Evolutionary conservation across 1,140 invertebrate genomes (phyloP).

Genomic region (Drosophila baimaii): DNA sequence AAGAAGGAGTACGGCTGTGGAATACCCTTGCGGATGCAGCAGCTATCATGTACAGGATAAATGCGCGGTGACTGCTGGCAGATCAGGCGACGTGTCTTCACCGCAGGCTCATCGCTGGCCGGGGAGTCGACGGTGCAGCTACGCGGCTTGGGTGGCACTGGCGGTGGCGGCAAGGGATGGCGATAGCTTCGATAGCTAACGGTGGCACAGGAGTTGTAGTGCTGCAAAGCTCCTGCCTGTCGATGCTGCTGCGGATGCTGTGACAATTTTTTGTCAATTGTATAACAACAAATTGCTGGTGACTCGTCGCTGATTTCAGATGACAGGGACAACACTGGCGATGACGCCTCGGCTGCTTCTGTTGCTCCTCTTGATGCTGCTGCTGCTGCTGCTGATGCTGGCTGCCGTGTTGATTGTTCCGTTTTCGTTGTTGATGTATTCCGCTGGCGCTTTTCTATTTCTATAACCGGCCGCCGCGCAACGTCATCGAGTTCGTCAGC

Average conservation of each 20-base stretch:
- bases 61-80: constrained; percentile 10
- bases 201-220: constrained; percentile 51
- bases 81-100: constrained; percentile 61
- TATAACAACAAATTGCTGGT: constrained; percentile 80
- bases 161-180: constrained; percentile 51
- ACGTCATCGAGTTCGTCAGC: constrained; percentile 70
- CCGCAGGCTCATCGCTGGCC: constrained; percentile 45
- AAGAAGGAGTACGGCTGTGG: constrained; percentile 19
- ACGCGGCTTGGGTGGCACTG: constrained; percentile 67
- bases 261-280: constrained; percentile 68
- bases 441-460: constrained; percentile 75
- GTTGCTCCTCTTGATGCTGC: constrained; percentile 30
- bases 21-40: constrained; percentile 41
- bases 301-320: constrained; percentile 66
- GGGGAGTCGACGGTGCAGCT: constrained; percentile 28
- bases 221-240: constrained; percentile 28
- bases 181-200: constrained; percentile 51
- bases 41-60: constrained; percentile 35
- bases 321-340: constrained; percentile 59
- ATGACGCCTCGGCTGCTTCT: constrained; percentile 61
- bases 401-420: constrained; percentile 52
- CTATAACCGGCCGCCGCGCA: constrained; percentile 72
- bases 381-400: constrained; percentile 35
- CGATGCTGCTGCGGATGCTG: constrained; percentile 17
- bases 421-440: constrained; percentile 69